Percentiles rank a stretch among this genome's conserved stretches.
Evolutionary conservation across 2,113 vertebrate species (phyloP).

Genomic region (Lycocorax pyrrhopterus): DNA sequence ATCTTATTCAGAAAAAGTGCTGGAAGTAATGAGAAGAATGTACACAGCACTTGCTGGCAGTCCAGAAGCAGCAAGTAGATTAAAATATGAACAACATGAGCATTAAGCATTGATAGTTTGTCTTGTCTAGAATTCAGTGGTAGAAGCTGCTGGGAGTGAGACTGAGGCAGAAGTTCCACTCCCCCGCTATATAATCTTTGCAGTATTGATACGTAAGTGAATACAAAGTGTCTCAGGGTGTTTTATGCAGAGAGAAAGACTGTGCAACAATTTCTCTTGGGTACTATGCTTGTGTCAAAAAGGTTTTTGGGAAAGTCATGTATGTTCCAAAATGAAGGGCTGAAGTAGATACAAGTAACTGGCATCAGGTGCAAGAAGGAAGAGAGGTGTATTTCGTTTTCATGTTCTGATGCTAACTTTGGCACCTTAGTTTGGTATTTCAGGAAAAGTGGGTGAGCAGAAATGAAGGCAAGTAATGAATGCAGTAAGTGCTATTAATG

Average conservation of each 20-base stretch:
- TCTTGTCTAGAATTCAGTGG: neutral
- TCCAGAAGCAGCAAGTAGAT: neutral
- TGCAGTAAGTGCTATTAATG: neutral
- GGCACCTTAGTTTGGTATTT: neutral
- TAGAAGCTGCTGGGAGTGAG: neutral
- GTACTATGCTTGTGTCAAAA: neutral
- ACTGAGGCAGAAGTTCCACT: neutral
- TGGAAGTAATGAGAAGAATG: neutral
- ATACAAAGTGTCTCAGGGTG: neutral
- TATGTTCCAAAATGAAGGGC: neutral
- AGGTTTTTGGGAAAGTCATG: neutral
- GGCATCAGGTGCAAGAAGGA: neutral
- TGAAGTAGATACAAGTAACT: neutral
- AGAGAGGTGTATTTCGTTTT: neutral
- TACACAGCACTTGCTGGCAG: neutral
- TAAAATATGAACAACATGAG: neutral
- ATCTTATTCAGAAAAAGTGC: neutral
- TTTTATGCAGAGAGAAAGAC: neutral
- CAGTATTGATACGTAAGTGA: neutral
- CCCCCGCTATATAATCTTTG: neutral
- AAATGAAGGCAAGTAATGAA: neutral
- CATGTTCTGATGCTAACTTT: neutral
- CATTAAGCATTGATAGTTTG: neutral
- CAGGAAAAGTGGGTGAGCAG: neutral
- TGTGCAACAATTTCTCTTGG: neutral